Base-by-base conservation (phyloP, 1,140 invertebrate species). In the Idris sp. region DNA sequence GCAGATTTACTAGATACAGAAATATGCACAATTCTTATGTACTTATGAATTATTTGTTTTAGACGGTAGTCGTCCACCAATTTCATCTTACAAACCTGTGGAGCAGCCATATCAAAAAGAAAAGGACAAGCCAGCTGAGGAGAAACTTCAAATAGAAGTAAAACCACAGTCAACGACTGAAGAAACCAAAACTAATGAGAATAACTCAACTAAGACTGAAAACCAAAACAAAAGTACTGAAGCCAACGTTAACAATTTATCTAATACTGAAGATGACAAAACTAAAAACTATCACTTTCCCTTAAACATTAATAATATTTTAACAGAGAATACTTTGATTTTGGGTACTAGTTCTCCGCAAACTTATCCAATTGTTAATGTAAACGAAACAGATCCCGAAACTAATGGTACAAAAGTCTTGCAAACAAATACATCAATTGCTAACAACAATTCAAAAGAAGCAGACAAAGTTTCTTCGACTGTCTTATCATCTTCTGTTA, bases 81-180 rank as follows among this genome's bases (percentile, higher is more conserved):
- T 89, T 16, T 85, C 89, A 1, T 83, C 89, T 0, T 90, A 91
- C 48, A 90, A 90, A 65, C 90, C 90, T 7, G 0, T 56, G 4
- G 73, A 65, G n/a, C 19, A 19, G 11, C 53, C 59, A 1, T 73
- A 58, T 8, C 38, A 73, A 36, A 77, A 49, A 10, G 54, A 74
- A 9, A 68, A 83, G 59, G 72, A 79, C 0, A 49, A 74, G 25
- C 64, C 71, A 7, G 36, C 8, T 5, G 61, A 79, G 7, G 78
- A 80, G 4, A 81, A 78, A 22, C 44, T 35, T 1, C 74, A 78
- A 6, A 1, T 28, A 2, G 67, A 79, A 28, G 14, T 41, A 10
- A 72, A 76, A 61, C 56, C 72, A 0, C 64, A 77, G 59, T 4
- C 22, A 4, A 10, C 75, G 13, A 43, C 14, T 2, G 72, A 76